Percentiles rank a stretch among this genome's conserved stretches.
Evolutionary conservation across 2,888 invertebrate species (phyloP).

Genomic region (Parnassius mnemosyne): DNA sequence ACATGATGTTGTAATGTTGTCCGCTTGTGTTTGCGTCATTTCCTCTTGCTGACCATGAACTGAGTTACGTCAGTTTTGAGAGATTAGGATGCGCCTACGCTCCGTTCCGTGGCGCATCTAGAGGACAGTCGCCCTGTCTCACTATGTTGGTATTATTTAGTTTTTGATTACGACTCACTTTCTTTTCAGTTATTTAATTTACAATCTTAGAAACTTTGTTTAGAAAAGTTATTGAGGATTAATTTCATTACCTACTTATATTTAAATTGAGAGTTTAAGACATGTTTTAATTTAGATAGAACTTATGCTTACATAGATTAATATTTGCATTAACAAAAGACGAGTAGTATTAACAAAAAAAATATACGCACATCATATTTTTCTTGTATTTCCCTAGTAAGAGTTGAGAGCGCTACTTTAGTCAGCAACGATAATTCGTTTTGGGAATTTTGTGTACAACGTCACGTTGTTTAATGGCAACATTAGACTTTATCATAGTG

Average conservation of each 20-base stretch:
- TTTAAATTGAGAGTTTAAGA: too few relatives aligned
- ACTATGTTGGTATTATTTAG: slow-evolving; percentile 7
- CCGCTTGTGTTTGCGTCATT: slow-evolving; percentile 72
- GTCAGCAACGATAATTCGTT: slow-evolving; percentile 1
- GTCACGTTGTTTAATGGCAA: slow-evolving; percentile 14
- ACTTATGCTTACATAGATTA: too few relatives aligned
- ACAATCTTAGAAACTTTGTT: too few relatives aligned
- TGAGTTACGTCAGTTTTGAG: slow-evolving; percentile 67
- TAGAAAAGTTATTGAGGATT: too few relatives aligned
- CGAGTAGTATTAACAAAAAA: too few relatives aligned
- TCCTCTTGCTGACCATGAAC: slow-evolving; percentile 78
- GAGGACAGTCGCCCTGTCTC: slow-evolving; percentile 49
- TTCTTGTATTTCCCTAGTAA: background rate
- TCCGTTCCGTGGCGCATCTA: slow-evolving; percentile 36
- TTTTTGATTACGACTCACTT: slow-evolving; percentile 2
- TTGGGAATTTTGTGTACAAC: slow-evolving; percentile 10
- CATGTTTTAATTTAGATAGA: too few relatives aligned
- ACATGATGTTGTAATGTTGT: slow-evolving; percentile 56
- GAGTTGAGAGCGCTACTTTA: background rate
- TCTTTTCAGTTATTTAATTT: too few relatives aligned
- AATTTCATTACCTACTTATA: too few relatives aligned
- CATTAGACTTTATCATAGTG: slow-evolving; percentile 17
- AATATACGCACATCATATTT: too few relatives aligned
- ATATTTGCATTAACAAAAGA: too few relatives aligned
- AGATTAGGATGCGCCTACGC: slow-evolving; percentile 67